Conservation (phyloP, 2,888 invertebrate genomes). For the Melitaea athalia region DNA sequence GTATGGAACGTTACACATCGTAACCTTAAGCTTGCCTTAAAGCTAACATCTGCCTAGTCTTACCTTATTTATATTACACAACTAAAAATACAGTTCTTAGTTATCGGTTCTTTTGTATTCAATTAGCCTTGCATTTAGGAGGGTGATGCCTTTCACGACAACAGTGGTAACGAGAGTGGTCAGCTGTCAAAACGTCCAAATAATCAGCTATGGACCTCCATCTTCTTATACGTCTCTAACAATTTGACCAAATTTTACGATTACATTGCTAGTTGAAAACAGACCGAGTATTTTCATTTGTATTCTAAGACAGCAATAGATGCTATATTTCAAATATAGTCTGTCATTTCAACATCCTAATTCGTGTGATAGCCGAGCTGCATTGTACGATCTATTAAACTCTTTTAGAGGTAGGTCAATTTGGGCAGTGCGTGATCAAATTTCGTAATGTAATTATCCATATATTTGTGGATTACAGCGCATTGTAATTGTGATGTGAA, state of each 20-base stretch:
- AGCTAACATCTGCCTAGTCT: slow-evolving; percentile 41
- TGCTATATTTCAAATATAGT: slow-evolving; percentile 18
- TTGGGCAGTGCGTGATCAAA: slow-evolving; percentile 70
- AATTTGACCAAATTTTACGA: slow-evolving; percentile 15
- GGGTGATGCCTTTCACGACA: slow-evolving; percentile 78
- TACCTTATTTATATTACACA: slow-evolving; percentile 59
- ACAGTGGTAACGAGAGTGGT: slow-evolving; percentile 80
- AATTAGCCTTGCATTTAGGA: slow-evolving; percentile 81
- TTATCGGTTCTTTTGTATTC: slow-evolving; percentile 80
- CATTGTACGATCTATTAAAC: slow-evolving; percentile 78
- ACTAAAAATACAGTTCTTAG: slow-evolving; percentile 71
- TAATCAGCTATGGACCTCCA: slow-evolving; percentile 66
- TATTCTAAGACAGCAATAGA: slow-evolving; percentile 47
- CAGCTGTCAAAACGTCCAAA: slow-evolving; percentile 82
- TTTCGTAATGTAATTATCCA: slow-evolving; percentile 65
- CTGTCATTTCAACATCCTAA: slow-evolving; percentile 26
- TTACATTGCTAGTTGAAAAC: slow-evolving; percentile 23
- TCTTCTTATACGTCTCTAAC: slow-evolving; percentile 36
- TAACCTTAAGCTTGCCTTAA: slow-evolving; percentile 6
- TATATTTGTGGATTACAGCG: slow-evolving; percentile 45
- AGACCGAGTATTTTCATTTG: not conserved
- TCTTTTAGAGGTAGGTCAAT: slow-evolving; percentile 74
- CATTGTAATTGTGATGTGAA: slow-evolving; percentile 55
- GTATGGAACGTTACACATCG: not conserved
- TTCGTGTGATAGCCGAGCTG: slow-evolving; percentile 54